Base-by-base conservation (phyloP, 1,140 invertebrate genomes). In the Trichonephila inaurata region DNA sequence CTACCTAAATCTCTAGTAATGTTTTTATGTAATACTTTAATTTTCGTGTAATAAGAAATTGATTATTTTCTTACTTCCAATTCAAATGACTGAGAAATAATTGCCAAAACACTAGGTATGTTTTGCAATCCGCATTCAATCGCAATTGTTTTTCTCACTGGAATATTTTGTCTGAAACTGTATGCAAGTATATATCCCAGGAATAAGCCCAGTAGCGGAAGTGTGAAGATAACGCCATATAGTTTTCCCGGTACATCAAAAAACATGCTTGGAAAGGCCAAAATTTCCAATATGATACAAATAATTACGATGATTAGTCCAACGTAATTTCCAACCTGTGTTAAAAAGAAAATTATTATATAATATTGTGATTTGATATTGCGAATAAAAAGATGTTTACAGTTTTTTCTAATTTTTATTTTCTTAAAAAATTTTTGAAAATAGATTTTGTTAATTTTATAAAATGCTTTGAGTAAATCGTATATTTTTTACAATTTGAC, bases 111-210 rank as follows among this genome's bases (percentile, higher is more conserved):
- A 18, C 94, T 94, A 24, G 95, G 94, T 51, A 96, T 95, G 94
- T 96, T 96, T 85, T 96, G 96, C 61, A 96, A 95, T 44, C 96
- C 96, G 5, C 95, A 96, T 94, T 96, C 96, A 33, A 96, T 95
- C 19, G 96, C 95, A 72, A 96, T 95, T 3, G 96, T 96, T 85
- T 95, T 94, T 44, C 95, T 89, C 33, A 94, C 93, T 6, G 91
- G 21, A 40, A 94, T 64, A 60, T 95, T 91, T 94, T 95, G 94
- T 24, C 95, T 94, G 72, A 95, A 95, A 10, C 96, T 83, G 61
- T 91, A 94, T 19, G 96, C 95, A 0, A 95, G 91, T 16, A 94
- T 51, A 51, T 51, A 91, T 24, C 81, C 90, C 28, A 85, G 51
- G 33, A 51, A 83, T 8, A 44, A 28, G 10, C 89, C 81, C 5